These are phyloP conservation scores for Tyrannus savana DNA, from an alignment of 2,113 vertebrate genomes.

Conservation along the genomic window DNA sequence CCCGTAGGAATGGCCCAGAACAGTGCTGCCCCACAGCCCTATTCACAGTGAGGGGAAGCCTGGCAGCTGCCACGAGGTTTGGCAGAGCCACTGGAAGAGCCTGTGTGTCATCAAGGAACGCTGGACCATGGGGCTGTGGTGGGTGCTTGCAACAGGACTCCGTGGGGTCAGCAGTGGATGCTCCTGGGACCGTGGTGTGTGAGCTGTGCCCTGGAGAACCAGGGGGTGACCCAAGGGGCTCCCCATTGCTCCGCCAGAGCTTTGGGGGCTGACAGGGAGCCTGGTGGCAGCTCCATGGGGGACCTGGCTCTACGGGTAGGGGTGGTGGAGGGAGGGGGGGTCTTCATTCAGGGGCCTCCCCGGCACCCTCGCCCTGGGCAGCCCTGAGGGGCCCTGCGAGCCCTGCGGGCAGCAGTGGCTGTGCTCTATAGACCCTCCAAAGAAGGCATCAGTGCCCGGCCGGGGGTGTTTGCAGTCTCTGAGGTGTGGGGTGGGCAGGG, in stretches of 20 bases:
- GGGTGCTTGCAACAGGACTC: rapidly evolving
- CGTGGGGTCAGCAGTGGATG: rapidly evolving
- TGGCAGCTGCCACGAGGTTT: rapidly evolving
- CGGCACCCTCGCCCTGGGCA: neutral
- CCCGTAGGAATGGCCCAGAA: rapidly evolving
- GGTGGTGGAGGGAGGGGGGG: too few relatives aligned
- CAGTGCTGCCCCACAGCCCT: neutral
- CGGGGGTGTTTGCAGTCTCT: neutral
- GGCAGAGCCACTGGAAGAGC: neutral
- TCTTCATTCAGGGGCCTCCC: rapidly evolving
- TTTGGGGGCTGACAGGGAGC: neutral
- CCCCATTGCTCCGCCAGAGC: too few relatives aligned
- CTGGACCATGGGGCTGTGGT: rapidly evolving
- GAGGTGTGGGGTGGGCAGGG: neutral
- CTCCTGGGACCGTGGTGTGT: rapidly evolving
- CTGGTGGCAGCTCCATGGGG: rapidly evolving
- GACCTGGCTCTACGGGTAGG: rapidly evolving
- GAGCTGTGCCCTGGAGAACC: neutral
- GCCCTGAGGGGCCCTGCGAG: neutral
- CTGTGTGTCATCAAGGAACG: rapidly evolving
- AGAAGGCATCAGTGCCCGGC: neutral
- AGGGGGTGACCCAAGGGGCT: rapidly evolving
- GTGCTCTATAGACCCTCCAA: neutral
- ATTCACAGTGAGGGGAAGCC: rapidly evolving
- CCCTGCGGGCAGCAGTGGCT: rapidly evolving